Conservation (phyloP, 2,113 vertebrate genomes). For the Vireo altiloquus region DNA sequence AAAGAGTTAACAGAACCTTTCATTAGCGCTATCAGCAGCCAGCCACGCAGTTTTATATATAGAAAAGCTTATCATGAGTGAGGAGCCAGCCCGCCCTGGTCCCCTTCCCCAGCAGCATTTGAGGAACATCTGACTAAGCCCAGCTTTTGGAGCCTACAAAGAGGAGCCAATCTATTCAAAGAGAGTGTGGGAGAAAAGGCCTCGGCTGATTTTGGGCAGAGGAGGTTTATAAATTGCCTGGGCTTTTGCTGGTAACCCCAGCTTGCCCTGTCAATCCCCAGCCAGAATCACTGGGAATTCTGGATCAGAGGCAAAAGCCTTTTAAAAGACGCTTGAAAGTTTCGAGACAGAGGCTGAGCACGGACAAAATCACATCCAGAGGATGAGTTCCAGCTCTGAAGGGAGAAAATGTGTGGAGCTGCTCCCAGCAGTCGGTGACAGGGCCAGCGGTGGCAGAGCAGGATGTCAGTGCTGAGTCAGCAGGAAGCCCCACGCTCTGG, state of each 20-base stretch:
- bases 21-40: background rate
- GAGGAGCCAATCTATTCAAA: background rate
- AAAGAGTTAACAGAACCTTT: background rate
- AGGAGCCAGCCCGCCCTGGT: background rate
- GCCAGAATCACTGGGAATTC: fast-evolving
- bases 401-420: fast-evolving
- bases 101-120: background rate
- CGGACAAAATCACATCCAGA: fast-evolving
- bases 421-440: fast-evolving
- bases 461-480: background rate
- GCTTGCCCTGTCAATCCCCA: background rate
- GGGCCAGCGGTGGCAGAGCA: background rate
- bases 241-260: background rate
- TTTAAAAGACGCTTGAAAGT: background rate
- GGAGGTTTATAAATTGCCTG: background rate
- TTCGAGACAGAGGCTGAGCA: background rate
- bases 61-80: background rate
- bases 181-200: background rate
- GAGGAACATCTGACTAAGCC: background rate
- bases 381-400: fast-evolving
- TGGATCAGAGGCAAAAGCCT: background rate
- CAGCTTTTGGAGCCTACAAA: background rate
- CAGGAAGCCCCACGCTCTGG: background rate
- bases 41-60: background rate
- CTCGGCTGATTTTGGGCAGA: background rate